These are phyloP conservation scores for Hypolimnas misippus DNA, from an alignment of 2,888 invertebrate genomes.

Conservation along the genomic window DNA sequence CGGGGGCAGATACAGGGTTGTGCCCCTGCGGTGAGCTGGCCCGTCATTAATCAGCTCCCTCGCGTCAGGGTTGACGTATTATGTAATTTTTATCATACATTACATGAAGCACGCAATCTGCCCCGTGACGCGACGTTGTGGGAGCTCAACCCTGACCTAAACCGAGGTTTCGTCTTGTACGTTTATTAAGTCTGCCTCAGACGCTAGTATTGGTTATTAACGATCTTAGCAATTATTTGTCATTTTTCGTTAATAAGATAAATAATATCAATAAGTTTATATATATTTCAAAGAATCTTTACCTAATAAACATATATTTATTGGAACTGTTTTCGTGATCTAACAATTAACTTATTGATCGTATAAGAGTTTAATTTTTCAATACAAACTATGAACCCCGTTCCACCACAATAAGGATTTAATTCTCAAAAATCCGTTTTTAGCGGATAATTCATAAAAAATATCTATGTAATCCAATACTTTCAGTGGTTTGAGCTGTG, in stretches of 20 bases:
- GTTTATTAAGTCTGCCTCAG: constrained; percentile 6
- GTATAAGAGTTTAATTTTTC: too few relatives aligned
- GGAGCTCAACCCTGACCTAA: constrained; percentile 35
- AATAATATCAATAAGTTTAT: background rate
- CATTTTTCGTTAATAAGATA: background rate
- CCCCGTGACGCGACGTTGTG: constrained; percentile 33
- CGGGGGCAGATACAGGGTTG: constrained; percentile 55
- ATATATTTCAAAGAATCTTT: too few relatives aligned
- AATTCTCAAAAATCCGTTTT: too few relatives aligned
- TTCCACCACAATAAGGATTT: too few relatives aligned
- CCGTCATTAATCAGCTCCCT: constrained; percentile 70
- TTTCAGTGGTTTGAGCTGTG: too few relatives aligned
- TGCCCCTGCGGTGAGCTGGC: constrained; percentile 58
- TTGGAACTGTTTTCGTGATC: too few relatives aligned
- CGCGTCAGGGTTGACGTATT: constrained; percentile 65
- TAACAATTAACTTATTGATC: too few relatives aligned
- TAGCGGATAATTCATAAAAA: too few relatives aligned
- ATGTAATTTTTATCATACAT: constrained; percentile 66
- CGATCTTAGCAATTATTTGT: background rate
- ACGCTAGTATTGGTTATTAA: background rate
- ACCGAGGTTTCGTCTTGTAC: constrained; percentile 20
- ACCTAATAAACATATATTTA: too few relatives aligned
- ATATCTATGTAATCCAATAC: too few relatives aligned
- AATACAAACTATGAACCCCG: too few relatives aligned
- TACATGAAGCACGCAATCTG: constrained; percentile 43